These are phyloP conservation scores for Mythimna ferrago DNA, from an alignment of 2,888 invertebrate species.

Conservation along the genomic window DNA sequence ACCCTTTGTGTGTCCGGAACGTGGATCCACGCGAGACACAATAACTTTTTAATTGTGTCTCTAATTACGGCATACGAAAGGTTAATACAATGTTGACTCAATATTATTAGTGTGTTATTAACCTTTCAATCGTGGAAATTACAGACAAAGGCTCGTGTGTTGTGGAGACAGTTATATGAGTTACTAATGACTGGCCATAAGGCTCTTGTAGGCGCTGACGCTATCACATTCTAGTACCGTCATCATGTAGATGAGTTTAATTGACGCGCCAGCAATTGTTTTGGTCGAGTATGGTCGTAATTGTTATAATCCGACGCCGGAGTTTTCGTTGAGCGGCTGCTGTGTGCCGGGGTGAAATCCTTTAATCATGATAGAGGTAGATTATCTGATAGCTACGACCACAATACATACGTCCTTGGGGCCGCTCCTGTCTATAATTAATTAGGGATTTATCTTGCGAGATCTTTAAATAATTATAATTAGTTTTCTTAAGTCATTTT, in stretches of 20 bases:
- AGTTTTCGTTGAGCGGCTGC: constrained; percentile 3
- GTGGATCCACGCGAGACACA: too few species aligned
- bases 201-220: neutral
- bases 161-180: neutral
- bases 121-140: too few species aligned
- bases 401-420: constrained; percentile 7
- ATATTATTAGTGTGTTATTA: constrained; percentile 1
- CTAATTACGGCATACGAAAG: too few species aligned
- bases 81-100: neutral
- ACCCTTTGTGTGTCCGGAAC: too few species aligned
- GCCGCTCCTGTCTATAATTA: constrained; percentile 6
- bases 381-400: constrained; percentile 31
- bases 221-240: neutral
- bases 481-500: constrained; percentile 7
- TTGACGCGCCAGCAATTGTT: constrained; percentile 7
- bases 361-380: constrained; percentile 9
- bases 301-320: constrained; percentile 15
- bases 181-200: constrained; percentile 11
- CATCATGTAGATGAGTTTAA: constrained; percentile 12
- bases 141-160: neutral
- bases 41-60: too few species aligned
- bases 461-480: constrained; percentile 2
- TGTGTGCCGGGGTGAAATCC: constrained; percentile 5
- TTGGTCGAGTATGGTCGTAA: constrained; percentile 17
- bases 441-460: constrained; percentile 8